Conservation (phyloP, 2,888 invertebrate genomes). For the Melitaea athalia region DNA sequence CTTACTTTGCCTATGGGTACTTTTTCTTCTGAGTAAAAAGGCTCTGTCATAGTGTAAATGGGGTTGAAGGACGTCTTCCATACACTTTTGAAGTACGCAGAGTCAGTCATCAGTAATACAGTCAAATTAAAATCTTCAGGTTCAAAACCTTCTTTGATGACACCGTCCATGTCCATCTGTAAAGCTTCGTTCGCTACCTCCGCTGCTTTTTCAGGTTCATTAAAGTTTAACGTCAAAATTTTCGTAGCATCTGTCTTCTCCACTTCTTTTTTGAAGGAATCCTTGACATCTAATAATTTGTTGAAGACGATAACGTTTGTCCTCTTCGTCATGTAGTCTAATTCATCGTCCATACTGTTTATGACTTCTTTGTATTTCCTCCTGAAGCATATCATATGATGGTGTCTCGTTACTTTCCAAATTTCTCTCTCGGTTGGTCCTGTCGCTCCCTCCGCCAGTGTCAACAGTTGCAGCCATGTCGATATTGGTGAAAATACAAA, state of each 20-base stretch:
- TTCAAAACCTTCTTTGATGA: constrained; percentile 47
- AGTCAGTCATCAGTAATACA: constrained; percentile 56
- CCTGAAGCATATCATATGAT: constrained; percentile 56
- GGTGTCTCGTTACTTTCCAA: constrained; percentile 54
- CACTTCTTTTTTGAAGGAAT: constrained; percentile 48
- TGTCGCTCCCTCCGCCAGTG: constrained; percentile 59
- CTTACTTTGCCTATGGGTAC: constrained; percentile 50
- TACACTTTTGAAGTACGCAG: constrained; percentile 54
- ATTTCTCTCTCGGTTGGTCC: constrained; percentile 56
- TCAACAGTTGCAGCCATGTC: constrained; percentile 62
- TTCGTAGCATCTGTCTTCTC: constrained; percentile 50
- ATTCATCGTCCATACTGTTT: constrained; percentile 48
- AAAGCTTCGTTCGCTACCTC: constrained; percentile 50
- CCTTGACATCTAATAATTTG: constrained; percentile 52
- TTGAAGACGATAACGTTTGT: constrained; percentile 57
- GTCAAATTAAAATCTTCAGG: constrained; percentile 56
- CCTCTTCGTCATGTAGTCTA: constrained; percentile 47
- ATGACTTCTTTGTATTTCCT: constrained; percentile 50
- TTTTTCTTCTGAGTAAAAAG: constrained; percentile 49
- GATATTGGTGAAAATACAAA: constrained; percentile 67
- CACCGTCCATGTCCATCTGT: constrained; percentile 46
- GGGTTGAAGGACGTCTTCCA: constrained; percentile 61
- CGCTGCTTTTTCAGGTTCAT: constrained; percentile 47
- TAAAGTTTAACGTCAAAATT: constrained; percentile 54
- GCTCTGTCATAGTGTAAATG: constrained; percentile 45